Evolutionary conservation across 2,797 vertebrate species (phyloP).

Genomic region (Eremophila alpestris): DNA sequence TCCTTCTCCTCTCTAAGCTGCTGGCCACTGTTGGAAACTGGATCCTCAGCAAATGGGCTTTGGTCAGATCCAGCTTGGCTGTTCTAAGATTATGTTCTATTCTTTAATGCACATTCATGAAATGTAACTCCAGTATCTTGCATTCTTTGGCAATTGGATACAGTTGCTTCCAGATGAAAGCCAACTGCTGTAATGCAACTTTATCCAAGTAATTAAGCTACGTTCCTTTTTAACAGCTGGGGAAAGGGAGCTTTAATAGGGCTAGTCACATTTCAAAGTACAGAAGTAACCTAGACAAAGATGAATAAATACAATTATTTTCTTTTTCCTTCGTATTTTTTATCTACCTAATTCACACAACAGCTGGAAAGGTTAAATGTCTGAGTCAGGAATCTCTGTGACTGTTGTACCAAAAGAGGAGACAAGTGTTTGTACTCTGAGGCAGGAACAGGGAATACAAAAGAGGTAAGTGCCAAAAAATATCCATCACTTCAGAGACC

Average conservation of each 20-base stretch:
- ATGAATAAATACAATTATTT: background rate
- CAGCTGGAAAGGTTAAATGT: background rate
- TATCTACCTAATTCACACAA: background rate
- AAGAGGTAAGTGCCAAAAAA: background rate
- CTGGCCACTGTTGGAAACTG: background rate
- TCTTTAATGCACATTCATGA: background rate
- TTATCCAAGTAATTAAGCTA: background rate
- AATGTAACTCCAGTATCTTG: background rate
- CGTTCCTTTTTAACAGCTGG: background rate
- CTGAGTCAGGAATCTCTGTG: background rate
- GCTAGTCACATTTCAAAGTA: background rate
- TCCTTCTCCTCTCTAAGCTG: background rate
- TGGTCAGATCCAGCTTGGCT: background rate
- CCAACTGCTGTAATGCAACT: slow-evolving; percentile 3
- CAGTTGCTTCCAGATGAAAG: background rate
- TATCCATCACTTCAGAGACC: background rate
- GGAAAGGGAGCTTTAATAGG: background rate
- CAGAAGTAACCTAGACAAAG: background rate
- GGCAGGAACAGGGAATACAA: background rate
- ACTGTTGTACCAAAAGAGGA: background rate
- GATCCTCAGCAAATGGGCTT: background rate
- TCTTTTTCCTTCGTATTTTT: background rate
- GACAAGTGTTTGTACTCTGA: background rate
- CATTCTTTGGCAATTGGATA: slow-evolving; percentile 12
- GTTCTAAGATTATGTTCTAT: background rate